A percentile compares a stretch with the other conserved stretches of the same genome.
These are phyloP conservation scores for Spea hammondii DNA, from an alignment of 2,797 vertebrate species.

Conservation along the genomic window DNA sequence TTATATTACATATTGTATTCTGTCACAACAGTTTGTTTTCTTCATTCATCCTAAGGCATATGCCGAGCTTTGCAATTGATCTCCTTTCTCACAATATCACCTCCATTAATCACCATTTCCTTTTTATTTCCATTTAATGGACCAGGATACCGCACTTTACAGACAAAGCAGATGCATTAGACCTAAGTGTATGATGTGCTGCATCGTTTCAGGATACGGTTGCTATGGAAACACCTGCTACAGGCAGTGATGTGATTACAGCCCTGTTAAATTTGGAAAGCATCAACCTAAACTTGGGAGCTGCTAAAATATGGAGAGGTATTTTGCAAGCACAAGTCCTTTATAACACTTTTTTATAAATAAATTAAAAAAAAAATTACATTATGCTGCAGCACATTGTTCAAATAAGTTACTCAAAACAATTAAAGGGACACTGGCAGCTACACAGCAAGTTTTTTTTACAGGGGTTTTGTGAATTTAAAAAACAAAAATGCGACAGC, in stretches of 20 bases:
- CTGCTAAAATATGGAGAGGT: conserved; percentile 24
- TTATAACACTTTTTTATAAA: background rate
- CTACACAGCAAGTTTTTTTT: too few species aligned
- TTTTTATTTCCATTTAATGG: conserved; percentile 11
- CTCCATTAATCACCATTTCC: conserved; percentile 32
- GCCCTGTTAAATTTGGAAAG: conserved; percentile 23
- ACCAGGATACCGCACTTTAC: conserved; percentile 21
- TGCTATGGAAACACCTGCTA: conserved; percentile 30
- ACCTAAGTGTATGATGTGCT: background rate
- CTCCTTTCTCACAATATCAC: conserved; percentile 15
- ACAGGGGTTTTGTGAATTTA: too few species aligned
- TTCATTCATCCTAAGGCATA: too few species aligned
- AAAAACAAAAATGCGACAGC: too few species aligned
- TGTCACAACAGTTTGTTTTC: too few species aligned
- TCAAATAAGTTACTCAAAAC: too few species aligned
- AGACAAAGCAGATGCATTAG: conserved; percentile 28
- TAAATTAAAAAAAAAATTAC: too few species aligned
- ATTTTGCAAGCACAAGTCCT: background rate
- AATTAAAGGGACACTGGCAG: too few species aligned
- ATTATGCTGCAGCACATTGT: too few species aligned
- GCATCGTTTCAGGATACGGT: conserved; percentile 2
- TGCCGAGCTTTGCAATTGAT: background rate
- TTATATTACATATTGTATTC: too few species aligned
- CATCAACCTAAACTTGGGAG: conserved; percentile 1
- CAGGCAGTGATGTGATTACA: conserved; percentile 26